Base-by-base conservation (phyloP, 2,888 invertebrate species). In the Troglohyphantes excavatus region DNA sequence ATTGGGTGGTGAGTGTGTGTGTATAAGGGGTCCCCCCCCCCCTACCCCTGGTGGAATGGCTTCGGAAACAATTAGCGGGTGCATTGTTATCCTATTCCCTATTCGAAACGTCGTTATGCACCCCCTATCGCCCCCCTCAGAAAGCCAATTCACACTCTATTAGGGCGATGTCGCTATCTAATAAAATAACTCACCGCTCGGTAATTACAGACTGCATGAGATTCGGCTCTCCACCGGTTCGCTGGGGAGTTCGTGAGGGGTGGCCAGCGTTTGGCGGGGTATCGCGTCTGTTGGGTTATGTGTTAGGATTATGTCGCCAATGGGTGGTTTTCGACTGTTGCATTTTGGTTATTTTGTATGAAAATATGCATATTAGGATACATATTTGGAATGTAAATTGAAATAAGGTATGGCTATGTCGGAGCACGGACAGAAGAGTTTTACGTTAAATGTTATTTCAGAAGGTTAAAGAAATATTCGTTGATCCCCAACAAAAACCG, bases 71-170 rank as follows among this genome's bases (percentile, higher is more conserved):
- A 89, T 89, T 89, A 89, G 76, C 88, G 88, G 88, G 88, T 68
- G 88, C 88, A 89, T 89, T 89, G 88, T 89, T 89, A 89, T 89
- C 88, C 82, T 82, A 89, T 89, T 89, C 88, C 85, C 78, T 61
- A 78, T 86, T 78, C 85, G 67, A 78, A 76, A 86, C 76, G 76
- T 76, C 78, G 76, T 76, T 86, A 78, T n/a, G 39, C 61, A 61
- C 26, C 84, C 75, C 75, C 70, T n/a, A 11, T 13, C 27, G 43
- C 53, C 87, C 75, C 79, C 87, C 46, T 9, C 78, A 83, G 88
- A 75, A 89, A 76, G 88, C 88, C 88, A 89, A 89, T 89, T 89
- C 88, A 82, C 88, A 89, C 88, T 89, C 88, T 89, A 89, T 89
- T 89, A 89, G 82, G 88, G 82, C 81, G 88, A 82, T 89, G 88